phyloP scores from a whole-genome alignment of 2,888 invertebrate species.

The Synergus gifuensis region DNA sequence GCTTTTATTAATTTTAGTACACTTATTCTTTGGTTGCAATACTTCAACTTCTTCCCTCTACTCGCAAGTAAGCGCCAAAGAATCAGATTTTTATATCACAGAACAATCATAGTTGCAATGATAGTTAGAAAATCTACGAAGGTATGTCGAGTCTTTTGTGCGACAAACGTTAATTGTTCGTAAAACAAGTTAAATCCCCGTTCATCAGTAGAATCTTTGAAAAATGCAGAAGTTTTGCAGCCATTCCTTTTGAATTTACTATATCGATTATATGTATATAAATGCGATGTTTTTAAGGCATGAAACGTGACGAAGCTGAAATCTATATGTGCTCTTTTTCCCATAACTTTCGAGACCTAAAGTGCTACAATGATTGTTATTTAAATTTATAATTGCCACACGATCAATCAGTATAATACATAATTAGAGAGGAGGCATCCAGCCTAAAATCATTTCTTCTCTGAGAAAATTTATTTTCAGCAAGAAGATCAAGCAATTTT shows the following conservation, averaged over 20 bases:
- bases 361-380: slow-evolving; percentile 30
- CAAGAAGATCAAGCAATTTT: background rate
- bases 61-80: slow-evolving; percentile 31
- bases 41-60: slow-evolving; percentile 28
- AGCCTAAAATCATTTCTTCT: slow-evolving; percentile 6
- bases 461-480: background rate
- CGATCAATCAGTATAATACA: slow-evolving; percentile 15
- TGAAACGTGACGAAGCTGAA: slow-evolving; percentile 55
- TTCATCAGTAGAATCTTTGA: slow-evolving; percentile 32
- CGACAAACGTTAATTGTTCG: slow-evolving; percentile 52
- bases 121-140: slow-evolving; percentile 30
- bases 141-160: slow-evolving; percentile 50
- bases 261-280: slow-evolving; percentile 49
- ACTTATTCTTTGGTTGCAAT: slow-evolving; percentile 39
- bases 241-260: slow-evolving; percentile 53
- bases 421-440: slow-evolving; percentile 3
- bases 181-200: slow-evolving; percentile 47
- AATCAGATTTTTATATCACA: slow-evolving; percentile 35
- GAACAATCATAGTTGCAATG: slow-evolving; percentile 29
- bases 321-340: slow-evolving; percentile 41
- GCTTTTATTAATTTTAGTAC: slow-evolving; percentile 29
- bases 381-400: slow-evolving; percentile 1
- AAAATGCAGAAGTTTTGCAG: slow-evolving; percentile 63
- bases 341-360: slow-evolving; percentile 27
- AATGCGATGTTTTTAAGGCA: slow-evolving; percentile 55